phyloP scores from a whole-genome alignment of 2,797 vertebrate species.

The Vultur gryphus region DNA sequence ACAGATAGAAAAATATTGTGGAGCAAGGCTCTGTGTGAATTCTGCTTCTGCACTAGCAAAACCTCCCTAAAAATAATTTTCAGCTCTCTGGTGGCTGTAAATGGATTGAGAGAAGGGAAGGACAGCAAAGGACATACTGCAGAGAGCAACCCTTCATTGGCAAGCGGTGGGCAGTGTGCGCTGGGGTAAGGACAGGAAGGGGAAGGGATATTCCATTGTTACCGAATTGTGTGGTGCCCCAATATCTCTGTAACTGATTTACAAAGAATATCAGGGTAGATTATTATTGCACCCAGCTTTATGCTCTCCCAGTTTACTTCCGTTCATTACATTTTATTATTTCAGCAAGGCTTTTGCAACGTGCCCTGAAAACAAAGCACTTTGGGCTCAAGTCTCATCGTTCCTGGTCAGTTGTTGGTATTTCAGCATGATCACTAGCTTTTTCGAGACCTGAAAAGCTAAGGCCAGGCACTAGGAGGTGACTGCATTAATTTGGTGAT shows the following conservation, averaged over 20 bases:
- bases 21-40: neutral
- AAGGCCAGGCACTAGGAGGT: neutral
- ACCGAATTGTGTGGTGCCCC: rapidly evolving
- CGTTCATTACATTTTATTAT: neutral
- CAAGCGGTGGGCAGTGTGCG: neutral
- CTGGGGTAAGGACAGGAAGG: neutral
- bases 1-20: neutral
- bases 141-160: neutral
- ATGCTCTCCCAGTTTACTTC: neutral
- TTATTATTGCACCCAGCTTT: neutral
- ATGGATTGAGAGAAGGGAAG: neutral
- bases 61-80: neutral
- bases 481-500: neutral
- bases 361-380: neutral
- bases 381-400: neutral
- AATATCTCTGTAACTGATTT: neutral
- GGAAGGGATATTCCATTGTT: neutral
- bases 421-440: neutral
- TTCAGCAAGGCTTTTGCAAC: neutral
- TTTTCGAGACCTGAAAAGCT: neutral
- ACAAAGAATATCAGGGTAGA: neutral
- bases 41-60: neutral
- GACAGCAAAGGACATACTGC: rapidly evolving
- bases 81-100: neutral
- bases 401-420: neutral